Percentiles rank a stretch among this genome's conserved stretches.
phyloP scores from a whole-genome alignment of 2,797 vertebrate species.

The Sciaenops ocellatus region DNA sequence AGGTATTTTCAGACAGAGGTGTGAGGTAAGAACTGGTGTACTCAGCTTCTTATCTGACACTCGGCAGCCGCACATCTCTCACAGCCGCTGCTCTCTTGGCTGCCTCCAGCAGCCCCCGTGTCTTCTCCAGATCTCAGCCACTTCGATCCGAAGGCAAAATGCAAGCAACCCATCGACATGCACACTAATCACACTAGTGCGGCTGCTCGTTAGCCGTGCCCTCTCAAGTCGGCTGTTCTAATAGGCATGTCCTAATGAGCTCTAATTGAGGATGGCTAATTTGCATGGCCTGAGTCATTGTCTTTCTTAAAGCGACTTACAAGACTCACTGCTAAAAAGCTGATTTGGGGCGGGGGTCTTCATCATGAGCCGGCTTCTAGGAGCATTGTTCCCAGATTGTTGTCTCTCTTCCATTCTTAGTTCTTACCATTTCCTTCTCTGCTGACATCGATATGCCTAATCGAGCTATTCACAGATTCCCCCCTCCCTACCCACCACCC shows the following conservation, averaged over 20 bases:
- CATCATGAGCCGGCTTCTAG: slow-evolving; percentile 30
- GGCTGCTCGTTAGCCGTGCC: slow-evolving; percentile 73
- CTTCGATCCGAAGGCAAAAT: slow-evolving; percentile 74
- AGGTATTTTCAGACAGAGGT: slow-evolving; percentile 65
- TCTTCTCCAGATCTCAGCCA: slow-evolving; percentile 57
- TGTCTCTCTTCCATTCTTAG: slow-evolving; percentile 23
- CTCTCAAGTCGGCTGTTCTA: slow-evolving; percentile 78
- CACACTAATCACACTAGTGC: slow-evolving; percentile 66
- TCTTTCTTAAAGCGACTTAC: slow-evolving; percentile 71
- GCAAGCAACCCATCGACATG: slow-evolving; percentile 66
- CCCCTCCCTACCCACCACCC: background rate
- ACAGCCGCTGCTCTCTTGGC: slow-evolving; percentile 53
- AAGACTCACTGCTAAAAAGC: slow-evolving; percentile 67
- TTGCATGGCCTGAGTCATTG: slow-evolving; percentile 75
- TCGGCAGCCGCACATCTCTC: slow-evolving; percentile 54
- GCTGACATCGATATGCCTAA: slow-evolving; percentile 39
- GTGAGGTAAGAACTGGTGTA: slow-evolving; percentile 49
- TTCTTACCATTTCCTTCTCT: slow-evolving; percentile 26
- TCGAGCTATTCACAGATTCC: slow-evolving; percentile 35
- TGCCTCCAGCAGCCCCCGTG: slow-evolving; percentile 39
- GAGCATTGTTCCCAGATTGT: slow-evolving; percentile 41
- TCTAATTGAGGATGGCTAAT: slow-evolving; percentile 81
- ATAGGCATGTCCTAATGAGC: slow-evolving; percentile 83
- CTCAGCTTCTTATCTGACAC: slow-evolving; percentile 70
- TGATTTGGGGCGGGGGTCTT: slow-evolving; percentile 61